Base-by-base conservation (phyloP, 2,797 vertebrate species). In the Myotis myotis region DNA sequence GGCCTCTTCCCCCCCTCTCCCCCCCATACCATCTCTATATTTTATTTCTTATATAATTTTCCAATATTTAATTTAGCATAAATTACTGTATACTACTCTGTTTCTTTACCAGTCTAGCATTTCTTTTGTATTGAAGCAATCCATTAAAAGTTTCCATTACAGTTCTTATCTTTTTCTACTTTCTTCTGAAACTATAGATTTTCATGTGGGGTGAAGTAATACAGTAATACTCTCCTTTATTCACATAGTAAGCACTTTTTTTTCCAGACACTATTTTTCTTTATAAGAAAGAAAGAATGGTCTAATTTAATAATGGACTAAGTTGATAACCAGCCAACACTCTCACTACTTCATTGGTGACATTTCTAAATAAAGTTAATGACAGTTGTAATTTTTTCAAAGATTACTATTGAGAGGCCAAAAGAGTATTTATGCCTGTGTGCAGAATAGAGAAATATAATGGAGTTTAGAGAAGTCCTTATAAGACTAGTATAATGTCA, bases 41-140 rank as follows among this genome's bases (percentile, higher is more conserved):
- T 96, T 57, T 10, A 72, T 93, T 94, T 95, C 66, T 87, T 53
- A 68, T 7, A 6, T 76, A 82, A 38, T 79, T 88, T 96, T 17
- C 12, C 70, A 60, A 70, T 71, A 92, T 41, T 74, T 64, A 87
- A 64, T 72, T 76, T 83, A 66, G 49, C 12, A 36, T 82, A 72
- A 72, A 38, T 85, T 93, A 85, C 2, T 91, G 8, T 60, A 62
- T 33, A 44, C 28, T 75, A 22, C 71, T 75, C 33, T 86, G 0
- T 93, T 90, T 87, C 71, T 91, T 36, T 81, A 25, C 44, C 10
- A 38, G 2, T 74, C n/a, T 78, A 49, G 7, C 68, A 25, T 93
- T 83, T 49, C 22, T 82, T 86, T 89, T 83, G 22, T 92, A 6
- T 70, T 79, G 68, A 94, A 88, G 16, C 9, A 89, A 33, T 74